phyloP scores from a whole-genome alignment of 2,113 vertebrate species.

The Isurus oxyrinchus region DNA sequence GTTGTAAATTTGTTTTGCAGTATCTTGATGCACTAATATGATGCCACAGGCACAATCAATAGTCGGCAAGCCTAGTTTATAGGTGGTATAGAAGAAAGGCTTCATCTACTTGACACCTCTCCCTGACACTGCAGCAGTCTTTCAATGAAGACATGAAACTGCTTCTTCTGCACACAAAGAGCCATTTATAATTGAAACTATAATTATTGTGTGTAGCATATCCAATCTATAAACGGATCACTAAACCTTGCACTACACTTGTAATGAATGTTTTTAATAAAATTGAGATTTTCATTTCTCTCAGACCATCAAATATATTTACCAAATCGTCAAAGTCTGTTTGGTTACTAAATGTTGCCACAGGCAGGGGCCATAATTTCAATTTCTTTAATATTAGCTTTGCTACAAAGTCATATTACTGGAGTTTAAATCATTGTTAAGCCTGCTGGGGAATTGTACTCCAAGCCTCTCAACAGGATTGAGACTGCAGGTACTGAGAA shows the following conservation, averaged over 20 bases:
- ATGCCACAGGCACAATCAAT: conserved; percentile 32
- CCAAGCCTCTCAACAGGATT: background rate
- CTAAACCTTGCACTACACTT: conserved; percentile 6
- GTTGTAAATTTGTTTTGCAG: conserved; percentile 34
- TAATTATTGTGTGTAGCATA: conserved; percentile 24
- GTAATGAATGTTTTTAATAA: conserved; percentile 37
- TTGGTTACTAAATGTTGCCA: conserved; percentile 35
- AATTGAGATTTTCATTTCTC: conserved; percentile 24
- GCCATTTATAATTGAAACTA: conserved; percentile 28
- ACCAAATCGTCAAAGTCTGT: conserved; percentile 30
- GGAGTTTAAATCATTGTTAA: background rate
- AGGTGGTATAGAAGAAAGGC: background rate
- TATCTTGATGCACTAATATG: conserved; percentile 26
- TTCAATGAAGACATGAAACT: conserved; percentile 21
- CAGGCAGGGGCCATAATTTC: conserved; percentile 8
- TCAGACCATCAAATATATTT: conserved; percentile 34
- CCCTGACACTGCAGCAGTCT: background rate
- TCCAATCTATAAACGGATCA: background rate
- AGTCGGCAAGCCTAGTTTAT: conserved; percentile 21
- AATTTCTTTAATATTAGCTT: conserved; percentile 30
- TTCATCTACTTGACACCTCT: conserved; percentile 18
- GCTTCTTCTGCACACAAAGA: background rate
- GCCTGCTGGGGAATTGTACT: background rate
- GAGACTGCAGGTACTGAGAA: background rate
- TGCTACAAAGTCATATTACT: background rate